Percentiles rank a stretch among this genome's conserved stretches.
Conservation (phyloP, 2,888 invertebrate genomes). For the Acanthosepion pharaonis region DNA sequence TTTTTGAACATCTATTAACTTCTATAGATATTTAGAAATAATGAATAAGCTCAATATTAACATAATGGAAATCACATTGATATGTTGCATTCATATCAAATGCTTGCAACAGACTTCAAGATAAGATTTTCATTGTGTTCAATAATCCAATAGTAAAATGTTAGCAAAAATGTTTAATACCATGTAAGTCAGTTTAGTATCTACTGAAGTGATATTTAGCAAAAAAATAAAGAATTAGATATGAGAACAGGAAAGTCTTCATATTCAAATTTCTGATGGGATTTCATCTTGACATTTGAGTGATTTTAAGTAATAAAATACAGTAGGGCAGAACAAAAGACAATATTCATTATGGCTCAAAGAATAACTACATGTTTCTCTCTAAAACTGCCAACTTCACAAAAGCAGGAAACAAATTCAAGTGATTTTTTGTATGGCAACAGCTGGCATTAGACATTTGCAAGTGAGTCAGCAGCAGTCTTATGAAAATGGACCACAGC, state of each 20-base stretch:
- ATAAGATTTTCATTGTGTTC: background rate
- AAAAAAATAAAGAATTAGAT: background rate
- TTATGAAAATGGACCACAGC: background rate
- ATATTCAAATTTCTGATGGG: background rate
- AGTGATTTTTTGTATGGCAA: background rate
- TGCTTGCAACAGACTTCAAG: background rate
- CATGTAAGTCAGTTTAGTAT: background rate
- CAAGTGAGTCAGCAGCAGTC: background rate
- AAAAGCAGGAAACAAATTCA: background rate
- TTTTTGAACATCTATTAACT: background rate
- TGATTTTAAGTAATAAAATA: background rate
- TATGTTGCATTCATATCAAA: background rate
- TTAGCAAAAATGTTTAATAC: background rate
- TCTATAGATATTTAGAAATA: background rate
- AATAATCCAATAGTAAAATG: background rate
- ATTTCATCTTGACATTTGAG: background rate
- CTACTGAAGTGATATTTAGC: background rate
- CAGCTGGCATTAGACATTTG: background rate
- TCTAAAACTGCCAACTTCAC: background rate
- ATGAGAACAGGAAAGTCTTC: background rate
- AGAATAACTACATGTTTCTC: background rate
- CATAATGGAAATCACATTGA: background rate
- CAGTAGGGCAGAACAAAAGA: background rate
- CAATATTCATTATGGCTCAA: background rate
- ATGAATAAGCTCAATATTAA: background rate